A percentile compares a stretch with the other conserved stretches of the same genome.
Evolutionary conservation across 2,113 vertebrate genomes (phyloP).

Genomic region (Noturus placidus): DNA sequence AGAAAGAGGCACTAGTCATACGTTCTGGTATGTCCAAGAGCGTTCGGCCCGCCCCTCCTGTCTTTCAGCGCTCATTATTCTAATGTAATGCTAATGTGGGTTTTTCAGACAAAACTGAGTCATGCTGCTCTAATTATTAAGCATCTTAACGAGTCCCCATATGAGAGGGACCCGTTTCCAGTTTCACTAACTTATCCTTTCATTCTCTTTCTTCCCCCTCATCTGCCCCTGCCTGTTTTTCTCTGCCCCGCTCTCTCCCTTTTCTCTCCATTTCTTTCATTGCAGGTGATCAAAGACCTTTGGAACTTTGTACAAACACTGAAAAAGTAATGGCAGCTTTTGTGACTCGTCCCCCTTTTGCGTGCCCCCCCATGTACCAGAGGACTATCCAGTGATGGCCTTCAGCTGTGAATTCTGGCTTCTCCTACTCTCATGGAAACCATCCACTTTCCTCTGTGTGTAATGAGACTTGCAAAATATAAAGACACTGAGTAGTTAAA

Average conservation of each 20-base stretch:
- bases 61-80: constrained; percentile 59
- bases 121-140: constrained; percentile 58
- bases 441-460: constrained; percentile 13
- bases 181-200: constrained; percentile 39
- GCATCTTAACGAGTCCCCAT: constrained; percentile 49
- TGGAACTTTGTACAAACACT: constrained; percentile 74
- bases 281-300: constrained; percentile 77
- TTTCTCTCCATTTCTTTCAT: constrained; percentile 52
- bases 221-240: constrained; percentile 36
- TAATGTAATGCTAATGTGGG: constrained; percentile 60
- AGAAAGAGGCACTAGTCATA: constrained; percentile 73
- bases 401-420: constrained; percentile 47
- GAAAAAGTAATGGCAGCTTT: constrained; percentile 59
- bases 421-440: constrained; percentile 29
- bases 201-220: constrained; percentile 3
- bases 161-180: constrained; percentile 45
- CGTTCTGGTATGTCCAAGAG: constrained; percentile 72
- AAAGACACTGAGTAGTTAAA: constrained; percentile 33
- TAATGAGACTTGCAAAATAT: constrained; percentile 29
- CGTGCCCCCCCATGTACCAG: constrained; percentile 31
- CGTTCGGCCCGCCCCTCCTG: constrained; percentile 59
- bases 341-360: constrained; percentile 16
- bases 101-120: constrained; percentile 65
- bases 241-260: constrained; percentile 41
- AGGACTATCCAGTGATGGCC: constrained; percentile 48